Percentiles rank a stretch among this genome's conserved stretches.
Evolutionary conservation across 92 coral and sea anemone genomes (phyloP).

Genomic region (Muricea muricata): DNA sequence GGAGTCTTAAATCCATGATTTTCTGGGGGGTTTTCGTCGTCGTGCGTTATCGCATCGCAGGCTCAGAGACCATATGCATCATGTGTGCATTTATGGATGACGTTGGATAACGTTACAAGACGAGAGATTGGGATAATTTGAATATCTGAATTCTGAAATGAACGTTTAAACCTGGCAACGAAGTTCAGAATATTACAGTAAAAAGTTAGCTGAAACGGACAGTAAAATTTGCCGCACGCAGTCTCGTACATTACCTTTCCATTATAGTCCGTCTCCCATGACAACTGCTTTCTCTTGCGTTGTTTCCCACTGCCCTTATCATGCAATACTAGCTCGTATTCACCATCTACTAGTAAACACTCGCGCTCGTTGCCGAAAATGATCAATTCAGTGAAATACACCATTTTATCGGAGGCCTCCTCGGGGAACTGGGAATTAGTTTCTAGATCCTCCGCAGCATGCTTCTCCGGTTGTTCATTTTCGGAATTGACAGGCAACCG

Average conservation of each 20-base stretch:
- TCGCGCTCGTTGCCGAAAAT: constrained; percentile 90
- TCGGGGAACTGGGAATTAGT: constrained; percentile 52
- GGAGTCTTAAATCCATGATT: too few relatives aligned
- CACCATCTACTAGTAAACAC: constrained; percentile 91
- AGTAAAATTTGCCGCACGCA: too few relatives aligned
- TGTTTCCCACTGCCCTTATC: constrained; percentile 67
- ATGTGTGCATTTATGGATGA: too few relatives aligned
- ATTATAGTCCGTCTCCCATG: constrained; percentile 88
- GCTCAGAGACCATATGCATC: too few relatives aligned
- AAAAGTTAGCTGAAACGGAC: too few relatives aligned
- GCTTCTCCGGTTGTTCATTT: constrained; percentile 52
- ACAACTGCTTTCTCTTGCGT: constrained; percentile 48
- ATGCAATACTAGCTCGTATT: constrained; percentile 89
- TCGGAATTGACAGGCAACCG: constrained; percentile 40
- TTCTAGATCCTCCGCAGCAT: constrained; percentile 64
- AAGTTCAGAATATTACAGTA: too few relatives aligned
- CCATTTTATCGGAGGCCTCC: constrained; percentile 66
- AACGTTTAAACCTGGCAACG: too few relatives aligned
- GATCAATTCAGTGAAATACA: constrained; percentile 88
- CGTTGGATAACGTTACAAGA: too few relatives aligned
- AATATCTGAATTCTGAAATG: too few relatives aligned
- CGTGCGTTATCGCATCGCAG: too few relatives aligned
- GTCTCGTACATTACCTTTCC: constrained; percentile 94
- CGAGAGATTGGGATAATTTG: too few relatives aligned
- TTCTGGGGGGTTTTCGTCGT: too few relatives aligned